These are phyloP conservation scores for Nibea coibor DNA, from an alignment of 2,113 vertebrate species.

Conservation along the genomic window DNA sequence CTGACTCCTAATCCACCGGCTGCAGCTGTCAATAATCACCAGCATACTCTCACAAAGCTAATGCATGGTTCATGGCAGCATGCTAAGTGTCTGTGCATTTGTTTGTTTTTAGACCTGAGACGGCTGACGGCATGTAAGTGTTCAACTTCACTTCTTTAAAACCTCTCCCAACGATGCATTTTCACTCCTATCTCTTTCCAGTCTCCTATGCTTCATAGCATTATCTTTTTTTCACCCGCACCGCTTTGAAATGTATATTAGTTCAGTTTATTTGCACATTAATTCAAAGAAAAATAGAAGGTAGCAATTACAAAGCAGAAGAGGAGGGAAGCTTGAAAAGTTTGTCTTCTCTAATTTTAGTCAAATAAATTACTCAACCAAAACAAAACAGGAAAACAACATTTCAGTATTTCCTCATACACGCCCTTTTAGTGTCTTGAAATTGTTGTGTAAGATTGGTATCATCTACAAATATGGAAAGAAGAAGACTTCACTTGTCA, in stretches of 20 bases:
- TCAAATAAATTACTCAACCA: too few relatives aligned
- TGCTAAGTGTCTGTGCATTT: constrained; percentile 86
- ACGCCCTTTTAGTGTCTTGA: too few relatives aligned
- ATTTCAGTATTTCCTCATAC: too few relatives aligned
- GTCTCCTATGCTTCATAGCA: background rate
- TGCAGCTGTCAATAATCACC: constrained; percentile 26
- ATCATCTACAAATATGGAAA: too few relatives aligned
- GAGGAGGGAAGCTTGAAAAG: too few relatives aligned
- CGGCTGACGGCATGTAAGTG: constrained; percentile 93
- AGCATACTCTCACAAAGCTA: constrained; percentile 34
- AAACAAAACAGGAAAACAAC: too few relatives aligned
- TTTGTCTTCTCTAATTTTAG: too few relatives aligned
- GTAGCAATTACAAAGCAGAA: too few relatives aligned
- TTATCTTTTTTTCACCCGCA: background rate
- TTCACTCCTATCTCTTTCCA: constrained; percentile 8
- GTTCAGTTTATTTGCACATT: too few relatives aligned
- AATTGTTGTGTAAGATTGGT: too few relatives aligned
- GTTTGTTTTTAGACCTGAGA: constrained; percentile 90
- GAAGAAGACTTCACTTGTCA: too few relatives aligned
- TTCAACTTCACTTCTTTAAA: constrained; percentile 83
- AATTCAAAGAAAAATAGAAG: too few relatives aligned
- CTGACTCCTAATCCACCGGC: constrained; percentile 50
- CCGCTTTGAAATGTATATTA: background rate
- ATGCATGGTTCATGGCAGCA: constrained; percentile 78
- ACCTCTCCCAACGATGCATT: constrained; percentile 20